phyloP scores from a whole-genome alignment of 2,113 vertebrate species.

The Tonatia bakeri region DNA sequence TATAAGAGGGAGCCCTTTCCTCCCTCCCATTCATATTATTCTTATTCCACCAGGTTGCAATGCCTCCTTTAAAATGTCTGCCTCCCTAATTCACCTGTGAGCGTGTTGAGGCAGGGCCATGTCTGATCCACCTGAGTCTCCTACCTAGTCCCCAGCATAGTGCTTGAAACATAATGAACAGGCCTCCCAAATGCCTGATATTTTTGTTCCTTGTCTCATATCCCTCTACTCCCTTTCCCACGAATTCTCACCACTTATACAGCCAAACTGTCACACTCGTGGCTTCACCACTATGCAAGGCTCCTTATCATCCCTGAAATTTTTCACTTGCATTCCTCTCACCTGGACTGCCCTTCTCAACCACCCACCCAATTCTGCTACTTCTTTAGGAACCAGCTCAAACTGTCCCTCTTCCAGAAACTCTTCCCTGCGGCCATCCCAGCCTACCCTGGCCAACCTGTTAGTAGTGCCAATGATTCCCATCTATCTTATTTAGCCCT shows the following conservation, averaged over 20 bases:
- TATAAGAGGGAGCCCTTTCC: not conserved
- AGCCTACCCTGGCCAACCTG: not conserved
- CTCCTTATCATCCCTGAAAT: not conserved
- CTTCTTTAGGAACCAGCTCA: slow-evolving; percentile 41
- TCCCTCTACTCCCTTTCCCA: not conserved
- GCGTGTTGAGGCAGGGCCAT: not conserved
- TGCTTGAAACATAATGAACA: slow-evolving; percentile 6
- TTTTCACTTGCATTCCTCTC: not conserved
- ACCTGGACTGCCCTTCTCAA: not conserved
- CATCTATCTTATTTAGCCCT: not conserved
- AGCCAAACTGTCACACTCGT: not conserved
- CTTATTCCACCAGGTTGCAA: not conserved
- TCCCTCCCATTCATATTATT: not conserved
- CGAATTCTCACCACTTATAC: not conserved
- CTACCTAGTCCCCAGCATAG: not conserved
- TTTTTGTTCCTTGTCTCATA: not conserved
- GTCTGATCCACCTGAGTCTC: not conserved
- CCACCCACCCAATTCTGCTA: not conserved
- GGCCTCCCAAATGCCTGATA: not conserved
- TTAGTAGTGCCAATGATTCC: not conserved
- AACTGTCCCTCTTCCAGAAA: not conserved
- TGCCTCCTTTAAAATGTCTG: not conserved
- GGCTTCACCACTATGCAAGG: not conserved
- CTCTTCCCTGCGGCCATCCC: not conserved
- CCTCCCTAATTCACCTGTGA: not conserved